These are phyloP conservation scores for Pterocles burchelli DNA, from an alignment of 2,113 vertebrate species.

Conservation along the genomic window DNA sequence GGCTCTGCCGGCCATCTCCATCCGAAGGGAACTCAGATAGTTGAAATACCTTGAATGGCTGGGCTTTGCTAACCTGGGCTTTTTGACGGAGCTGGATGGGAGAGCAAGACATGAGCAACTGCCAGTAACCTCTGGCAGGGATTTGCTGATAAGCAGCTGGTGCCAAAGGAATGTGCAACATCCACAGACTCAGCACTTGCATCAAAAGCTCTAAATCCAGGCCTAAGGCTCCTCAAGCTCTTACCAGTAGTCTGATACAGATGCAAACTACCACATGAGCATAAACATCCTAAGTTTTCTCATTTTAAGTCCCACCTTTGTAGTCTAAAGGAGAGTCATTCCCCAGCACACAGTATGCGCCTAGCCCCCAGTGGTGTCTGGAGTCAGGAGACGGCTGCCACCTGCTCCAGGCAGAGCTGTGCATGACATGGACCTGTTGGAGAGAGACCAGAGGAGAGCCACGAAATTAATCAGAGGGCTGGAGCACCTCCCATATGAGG, in stretches of 20 bases:
- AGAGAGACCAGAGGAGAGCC: no score
- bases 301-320: background rate
- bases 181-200: background rate
- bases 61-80: background rate
- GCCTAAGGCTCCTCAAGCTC: background rate
- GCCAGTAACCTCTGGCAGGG: background rate
- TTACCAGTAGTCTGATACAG: background rate
- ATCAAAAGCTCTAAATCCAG: background rate
- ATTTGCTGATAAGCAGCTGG: background rate
- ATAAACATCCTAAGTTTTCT: background rate
- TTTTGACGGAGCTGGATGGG: background rate
- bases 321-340: background rate
- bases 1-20: background rate
- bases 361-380: accelerated
- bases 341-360: accelerated
- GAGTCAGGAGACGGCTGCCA: background rate
- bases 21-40: background rate
- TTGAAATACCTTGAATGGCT: background rate
- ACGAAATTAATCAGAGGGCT: no score
- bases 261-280: background rate
- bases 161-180: background rate
- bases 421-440: no score
- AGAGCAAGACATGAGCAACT: background rate
- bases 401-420: background rate
- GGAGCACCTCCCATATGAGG: no score